These are phyloP conservation scores for Zenarchopterus dispar DNA, from an alignment of 2,797 vertebrate species.

Conservation along the genomic window DNA sequence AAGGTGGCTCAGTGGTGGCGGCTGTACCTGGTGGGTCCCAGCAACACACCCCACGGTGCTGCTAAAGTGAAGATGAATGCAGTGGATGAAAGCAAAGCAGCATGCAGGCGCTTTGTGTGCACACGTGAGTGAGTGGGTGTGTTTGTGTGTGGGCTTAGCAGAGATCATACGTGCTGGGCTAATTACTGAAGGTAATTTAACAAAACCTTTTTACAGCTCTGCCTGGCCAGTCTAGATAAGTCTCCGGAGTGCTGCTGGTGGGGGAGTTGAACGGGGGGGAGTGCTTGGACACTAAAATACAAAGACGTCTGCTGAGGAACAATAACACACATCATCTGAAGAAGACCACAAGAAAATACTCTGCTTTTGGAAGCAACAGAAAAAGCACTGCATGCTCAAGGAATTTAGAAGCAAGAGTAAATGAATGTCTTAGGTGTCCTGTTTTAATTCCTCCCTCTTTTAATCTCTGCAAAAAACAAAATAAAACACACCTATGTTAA, in stretches of 20 bases:
- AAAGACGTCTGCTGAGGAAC: constrained; percentile 60
- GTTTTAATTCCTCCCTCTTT: constrained; percentile 21
- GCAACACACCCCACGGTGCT: constrained; percentile 30
- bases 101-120: constrained; percentile 25
- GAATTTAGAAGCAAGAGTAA: constrained; percentile 60
- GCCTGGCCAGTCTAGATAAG: constrained; percentile 81
- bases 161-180: constrained; percentile 48
- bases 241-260: constrained; percentile 43
- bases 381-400: constrained; percentile 15
- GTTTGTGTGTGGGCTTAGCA: constrained; percentile 33
- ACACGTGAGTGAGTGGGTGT: constrained; percentile 9
- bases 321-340: constrained; percentile 64
- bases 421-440: constrained; percentile 67
- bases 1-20: constrained; percentile 25
- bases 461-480: constrained; percentile 14
- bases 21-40: constrained; percentile 45
- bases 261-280: constrained; percentile 9
- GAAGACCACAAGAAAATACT: constrained; percentile 35
- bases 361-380: constrained; percentile 50
- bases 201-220: constrained; percentile 67
- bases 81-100: constrained; percentile 57
- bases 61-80: constrained; percentile 44
- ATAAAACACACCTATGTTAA: constrained; percentile 16
- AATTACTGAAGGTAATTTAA: constrained; percentile 82
- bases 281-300: constrained; percentile 34